These are phyloP conservation scores for Cremastinae sp. DNA, from an alignment of 2,888 invertebrate genomes.

Conservation along the genomic window DNA sequence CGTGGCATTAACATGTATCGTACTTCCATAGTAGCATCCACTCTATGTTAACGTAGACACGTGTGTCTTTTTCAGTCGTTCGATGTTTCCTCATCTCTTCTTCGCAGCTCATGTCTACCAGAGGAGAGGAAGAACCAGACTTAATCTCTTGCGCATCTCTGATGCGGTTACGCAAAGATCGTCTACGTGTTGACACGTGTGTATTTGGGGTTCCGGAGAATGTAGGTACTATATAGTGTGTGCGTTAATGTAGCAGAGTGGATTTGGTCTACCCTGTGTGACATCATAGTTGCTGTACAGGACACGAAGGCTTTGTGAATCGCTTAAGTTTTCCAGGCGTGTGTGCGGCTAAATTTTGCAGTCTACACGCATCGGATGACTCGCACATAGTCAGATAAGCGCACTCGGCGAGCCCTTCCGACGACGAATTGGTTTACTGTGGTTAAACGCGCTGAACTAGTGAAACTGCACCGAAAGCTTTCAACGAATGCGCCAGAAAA, in stretches of 20 bases:
- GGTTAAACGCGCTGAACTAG: constrained; percentile 18
- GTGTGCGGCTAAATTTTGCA: no score
- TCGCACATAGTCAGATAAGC: constrained; percentile 20
- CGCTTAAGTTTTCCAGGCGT: constrained; percentile 45
- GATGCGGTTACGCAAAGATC: constrained; percentile 3
- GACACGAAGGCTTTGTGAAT: constrained; percentile 32
- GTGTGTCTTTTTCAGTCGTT: constrained; percentile 7
- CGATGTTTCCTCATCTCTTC: not conserved
- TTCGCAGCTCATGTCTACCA: not conserved
- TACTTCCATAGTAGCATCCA: constrained; percentile 38
- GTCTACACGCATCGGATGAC: not conserved
- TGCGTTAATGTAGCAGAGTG: constrained; percentile 15
- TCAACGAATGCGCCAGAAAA: no score
- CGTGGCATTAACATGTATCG: constrained; percentile 56
- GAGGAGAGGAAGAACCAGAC: constrained; percentile 21
- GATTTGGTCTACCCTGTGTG: constrained; percentile 5
- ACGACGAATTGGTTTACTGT: constrained; percentile 17
- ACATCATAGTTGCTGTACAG: constrained; percentile 9
- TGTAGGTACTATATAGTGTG: constrained; percentile 2
- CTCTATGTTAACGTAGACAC: no score
- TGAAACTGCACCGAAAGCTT: not conserved
- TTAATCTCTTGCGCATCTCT: constrained; percentile 39
- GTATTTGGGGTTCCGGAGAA: not conserved
- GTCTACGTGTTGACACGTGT: constrained; percentile 32
- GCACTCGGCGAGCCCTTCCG: not conserved